Percentiles rank a stretch among this genome's conserved stretches.
Conservation (phyloP, 2,888 invertebrate genomes). For the Amphipyra tragopoginis region DNA sequence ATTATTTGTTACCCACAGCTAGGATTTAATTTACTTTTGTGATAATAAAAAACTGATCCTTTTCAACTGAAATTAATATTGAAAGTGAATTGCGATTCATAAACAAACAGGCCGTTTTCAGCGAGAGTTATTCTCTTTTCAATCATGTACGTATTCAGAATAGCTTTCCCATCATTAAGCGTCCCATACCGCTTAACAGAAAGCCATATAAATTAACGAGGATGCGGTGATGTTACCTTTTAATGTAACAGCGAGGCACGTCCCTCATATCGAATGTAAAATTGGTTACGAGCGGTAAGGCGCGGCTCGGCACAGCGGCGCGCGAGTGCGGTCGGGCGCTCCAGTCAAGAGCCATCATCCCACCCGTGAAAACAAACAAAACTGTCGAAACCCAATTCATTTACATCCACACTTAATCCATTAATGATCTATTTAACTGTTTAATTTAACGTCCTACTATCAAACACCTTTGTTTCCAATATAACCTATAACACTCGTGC, state of each 20-base stretch:
- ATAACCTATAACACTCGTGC: constrained; percentile 6
- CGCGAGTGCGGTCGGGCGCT: constrained; percentile 33
- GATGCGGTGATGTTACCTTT: constrained; percentile 48
- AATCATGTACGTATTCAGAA: not conserved
- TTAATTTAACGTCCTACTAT: constrained; percentile 55
- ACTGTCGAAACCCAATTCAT: constrained; percentile 72
- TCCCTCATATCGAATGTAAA: constrained; percentile 59
- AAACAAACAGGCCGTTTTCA: constrained; percentile 12
- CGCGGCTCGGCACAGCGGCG: constrained; percentile 5
- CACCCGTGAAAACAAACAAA: constrained; percentile 68
- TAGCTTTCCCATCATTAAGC: constrained; percentile 23
- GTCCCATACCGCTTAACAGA: constrained; percentile 41
- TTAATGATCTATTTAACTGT: constrained; percentile 67
- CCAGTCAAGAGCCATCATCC: constrained; percentile 61
- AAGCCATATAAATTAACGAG: constrained; percentile 51
- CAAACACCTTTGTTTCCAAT: constrained; percentile 20
- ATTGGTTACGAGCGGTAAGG: constrained; percentile 52
- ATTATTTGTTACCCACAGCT: no score
- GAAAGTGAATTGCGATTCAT: constrained; percentile 30
- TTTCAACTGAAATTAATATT: constrained; percentile 37
- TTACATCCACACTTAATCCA: constrained; percentile 70
- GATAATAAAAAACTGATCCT: constrained; percentile 15
- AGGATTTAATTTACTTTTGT: constrained; percentile 29
- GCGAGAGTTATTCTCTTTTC: constrained; percentile 3
- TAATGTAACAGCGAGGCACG: constrained; percentile 35